Evolutionary conservation across 2,888 invertebrate species (phyloP).

Genomic region (Stomorhina lunata): DNA sequence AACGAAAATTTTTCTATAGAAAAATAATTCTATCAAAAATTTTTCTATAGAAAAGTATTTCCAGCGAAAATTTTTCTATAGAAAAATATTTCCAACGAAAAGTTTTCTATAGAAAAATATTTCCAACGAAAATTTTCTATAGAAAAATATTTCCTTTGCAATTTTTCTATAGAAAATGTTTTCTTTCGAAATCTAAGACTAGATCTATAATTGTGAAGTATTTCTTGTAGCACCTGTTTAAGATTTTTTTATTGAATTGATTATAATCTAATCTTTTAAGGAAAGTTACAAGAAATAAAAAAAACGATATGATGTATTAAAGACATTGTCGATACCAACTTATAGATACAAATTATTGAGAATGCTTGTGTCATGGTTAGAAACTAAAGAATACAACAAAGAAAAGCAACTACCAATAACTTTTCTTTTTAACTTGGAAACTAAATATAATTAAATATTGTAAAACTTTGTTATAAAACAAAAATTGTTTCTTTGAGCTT

Average conservation of each 20-base stretch:
- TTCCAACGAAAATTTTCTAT: no score
- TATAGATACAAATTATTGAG: constrained; percentile 12
- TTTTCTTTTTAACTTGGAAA: constrained; percentile 35
- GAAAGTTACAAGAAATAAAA: constrained; percentile 14
- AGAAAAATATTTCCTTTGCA: no score
- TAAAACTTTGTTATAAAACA: constrained; percentile 48
- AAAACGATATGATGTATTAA: neutral
- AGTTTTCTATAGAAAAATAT: no score
- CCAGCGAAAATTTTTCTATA: no score
- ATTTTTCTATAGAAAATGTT: no score
- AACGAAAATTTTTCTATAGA: no score
- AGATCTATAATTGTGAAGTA: no score
- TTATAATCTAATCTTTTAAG: constrained; percentile 35
- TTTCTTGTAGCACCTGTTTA: neutral
- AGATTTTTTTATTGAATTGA: neutral
- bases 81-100: no score
- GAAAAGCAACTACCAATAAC: neutral
- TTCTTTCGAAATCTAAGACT: no score
- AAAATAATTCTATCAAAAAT: no score
- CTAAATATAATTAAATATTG: constrained; percentile 62
- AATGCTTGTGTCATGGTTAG: constrained; percentile 31
- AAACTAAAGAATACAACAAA: neutral
- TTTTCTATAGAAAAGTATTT: no score
- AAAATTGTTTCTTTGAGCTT: neutral
- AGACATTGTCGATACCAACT: constrained; percentile 37